Evolutionary conservation across 2,797 vertebrate genomes (phyloP).

Genomic region (Platalea minor): DNA sequence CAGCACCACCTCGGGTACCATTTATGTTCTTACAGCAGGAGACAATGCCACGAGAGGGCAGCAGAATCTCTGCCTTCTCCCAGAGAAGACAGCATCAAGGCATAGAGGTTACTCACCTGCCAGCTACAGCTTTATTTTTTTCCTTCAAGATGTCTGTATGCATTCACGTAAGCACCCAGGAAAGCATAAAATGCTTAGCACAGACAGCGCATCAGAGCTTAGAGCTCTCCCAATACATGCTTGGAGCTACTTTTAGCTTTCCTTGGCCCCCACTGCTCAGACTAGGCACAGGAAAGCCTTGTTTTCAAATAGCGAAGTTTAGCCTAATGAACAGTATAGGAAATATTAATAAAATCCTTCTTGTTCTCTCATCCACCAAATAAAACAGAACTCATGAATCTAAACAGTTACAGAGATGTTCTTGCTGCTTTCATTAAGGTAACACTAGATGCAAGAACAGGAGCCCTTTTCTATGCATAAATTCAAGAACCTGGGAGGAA

Average conservation of each 20-base stretch:
- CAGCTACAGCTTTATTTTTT: background rate
- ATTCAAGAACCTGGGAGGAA: background rate
- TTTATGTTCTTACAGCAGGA: fast-evolving
- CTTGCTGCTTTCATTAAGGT: background rate
- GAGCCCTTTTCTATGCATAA: background rate
- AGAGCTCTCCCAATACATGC: background rate
- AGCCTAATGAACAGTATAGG: background rate
- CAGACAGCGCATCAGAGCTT: background rate
- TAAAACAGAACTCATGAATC: background rate
- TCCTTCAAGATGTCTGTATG: background rate
- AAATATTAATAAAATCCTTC: background rate
- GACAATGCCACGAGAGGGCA: conserved; percentile 33
- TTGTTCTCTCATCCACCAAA: background rate
- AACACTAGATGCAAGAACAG: background rate
- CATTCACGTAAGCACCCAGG: background rate
- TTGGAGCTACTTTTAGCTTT: background rate
- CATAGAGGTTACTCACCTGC: background rate
- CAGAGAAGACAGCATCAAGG: background rate
- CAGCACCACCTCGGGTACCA: background rate
- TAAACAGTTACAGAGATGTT: background rate
- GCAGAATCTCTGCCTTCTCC: conserved; percentile 2
- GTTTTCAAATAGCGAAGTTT: background rate
- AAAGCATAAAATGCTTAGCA: background rate
- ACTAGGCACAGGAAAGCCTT: background rate
- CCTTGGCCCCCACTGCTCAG: background rate